phyloP scores from a whole-genome alignment of 2,888 invertebrate species.

The Drosophila flavopinicola region DNA sequence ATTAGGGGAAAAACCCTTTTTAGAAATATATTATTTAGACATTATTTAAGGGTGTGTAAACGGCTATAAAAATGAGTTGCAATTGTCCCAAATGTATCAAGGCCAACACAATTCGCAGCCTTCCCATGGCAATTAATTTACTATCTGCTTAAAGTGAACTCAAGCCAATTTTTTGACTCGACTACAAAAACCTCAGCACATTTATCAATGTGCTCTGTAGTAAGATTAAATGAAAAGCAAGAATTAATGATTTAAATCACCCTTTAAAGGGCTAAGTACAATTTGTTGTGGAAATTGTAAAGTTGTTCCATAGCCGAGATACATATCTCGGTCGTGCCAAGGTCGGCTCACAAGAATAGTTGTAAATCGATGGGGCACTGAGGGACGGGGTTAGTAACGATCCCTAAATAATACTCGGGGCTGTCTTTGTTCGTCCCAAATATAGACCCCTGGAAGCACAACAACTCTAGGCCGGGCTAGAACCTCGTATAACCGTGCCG shows the following conservation, averaged over 20 bases:
- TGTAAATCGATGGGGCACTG: too few relatives aligned
- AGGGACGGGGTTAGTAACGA: too few relatives aligned
- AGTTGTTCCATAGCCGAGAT: too few relatives aligned
- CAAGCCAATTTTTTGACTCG: constrained; percentile 1
- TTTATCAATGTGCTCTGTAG: background rate
- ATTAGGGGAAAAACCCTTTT: constrained; percentile 37
- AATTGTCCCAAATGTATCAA: constrained; percentile 23
- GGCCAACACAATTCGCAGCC: constrained; percentile 6
- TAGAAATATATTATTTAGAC: constrained; percentile 14
- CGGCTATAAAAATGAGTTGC: constrained; percentile 27
- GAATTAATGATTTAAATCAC: background rate
- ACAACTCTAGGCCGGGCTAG: too few relatives aligned
- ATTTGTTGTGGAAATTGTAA: background rate
- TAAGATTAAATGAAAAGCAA: background rate
- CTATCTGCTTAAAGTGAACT: background rate
- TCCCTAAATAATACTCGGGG: too few relatives aligned
- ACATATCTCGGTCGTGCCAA: too few relatives aligned
- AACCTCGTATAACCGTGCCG: too few relatives aligned
- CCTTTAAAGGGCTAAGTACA: too few relatives aligned
- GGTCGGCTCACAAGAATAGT: too few relatives aligned
- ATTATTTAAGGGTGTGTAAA: constrained; percentile 7
- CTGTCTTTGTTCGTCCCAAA: too few relatives aligned
- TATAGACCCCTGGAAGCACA: too few relatives aligned
- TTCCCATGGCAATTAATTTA: constrained; percentile 1
- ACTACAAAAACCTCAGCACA: background rate